These are phyloP conservation scores for Pollimyrus isidori DNA, from an alignment of 2,113 vertebrate genomes.

Conservation along the genomic window DNA sequence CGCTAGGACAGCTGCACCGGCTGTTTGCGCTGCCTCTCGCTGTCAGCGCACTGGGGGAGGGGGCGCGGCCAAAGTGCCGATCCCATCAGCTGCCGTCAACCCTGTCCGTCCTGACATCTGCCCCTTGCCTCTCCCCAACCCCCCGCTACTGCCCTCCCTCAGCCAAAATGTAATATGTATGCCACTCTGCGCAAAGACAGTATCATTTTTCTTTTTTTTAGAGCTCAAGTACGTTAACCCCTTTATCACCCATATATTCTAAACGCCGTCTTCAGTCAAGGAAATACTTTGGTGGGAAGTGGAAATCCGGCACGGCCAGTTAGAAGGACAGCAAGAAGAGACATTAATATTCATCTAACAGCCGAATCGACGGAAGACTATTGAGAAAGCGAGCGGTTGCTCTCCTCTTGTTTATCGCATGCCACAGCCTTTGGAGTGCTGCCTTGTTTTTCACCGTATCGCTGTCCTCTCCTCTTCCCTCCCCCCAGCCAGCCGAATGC, in stretches of 20 bases:
- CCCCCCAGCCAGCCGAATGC: constrained; percentile 11
- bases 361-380: constrained; percentile 32
- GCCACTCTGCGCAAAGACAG: background rate
- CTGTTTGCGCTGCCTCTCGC: background rate
- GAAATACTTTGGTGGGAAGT: constrained; percentile 23
- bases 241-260: background rate
- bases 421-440: constrained; percentile 21
- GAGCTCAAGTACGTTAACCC: background rate
- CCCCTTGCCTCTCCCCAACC: background rate
- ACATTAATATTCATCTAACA: constrained; percentile 29
- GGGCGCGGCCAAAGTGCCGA: background rate
- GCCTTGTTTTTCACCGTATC: background rate
- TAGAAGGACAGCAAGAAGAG: constrained; percentile 4
- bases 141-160: background rate
- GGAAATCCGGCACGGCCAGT: constrained; percentile 23
- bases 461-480: constrained; percentile 2
- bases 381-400: constrained; percentile 14
- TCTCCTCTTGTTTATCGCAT: constrained; percentile 16
- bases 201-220: background rate
- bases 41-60: background rate
- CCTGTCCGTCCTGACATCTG: background rate
- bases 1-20: background rate
- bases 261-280: constrained; percentile 13
- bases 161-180: background rate
- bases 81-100: background rate